phyloP scores from a whole-genome alignment of 2,113 vertebrate species.

The Rhinoptilus africanus region DNA sequence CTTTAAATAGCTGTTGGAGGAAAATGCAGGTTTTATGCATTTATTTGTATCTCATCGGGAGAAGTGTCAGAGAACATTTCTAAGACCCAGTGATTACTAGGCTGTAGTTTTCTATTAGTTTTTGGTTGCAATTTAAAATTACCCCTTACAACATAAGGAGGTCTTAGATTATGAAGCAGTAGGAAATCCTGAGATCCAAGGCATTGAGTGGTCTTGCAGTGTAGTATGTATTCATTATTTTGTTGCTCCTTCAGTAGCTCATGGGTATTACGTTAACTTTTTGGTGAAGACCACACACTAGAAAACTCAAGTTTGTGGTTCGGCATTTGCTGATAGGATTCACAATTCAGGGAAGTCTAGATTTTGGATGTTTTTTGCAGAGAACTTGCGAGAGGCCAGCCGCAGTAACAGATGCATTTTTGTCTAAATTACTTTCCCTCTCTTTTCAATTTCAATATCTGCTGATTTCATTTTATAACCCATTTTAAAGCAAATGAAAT shows the following conservation, averaged over 20 bases:
- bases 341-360: background rate
- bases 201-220: background rate
- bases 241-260: slow-evolving; percentile 15
- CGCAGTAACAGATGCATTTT: slow-evolving; percentile 10
- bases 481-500: slow-evolving; percentile 45
- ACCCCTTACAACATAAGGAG: background rate
- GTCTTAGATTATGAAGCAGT: background rate
- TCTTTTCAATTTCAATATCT: slow-evolving; percentile 42
- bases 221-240: background rate
- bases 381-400: background rate
- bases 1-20: background rate
- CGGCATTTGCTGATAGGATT: slow-evolving; percentile 39
- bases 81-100: background rate
- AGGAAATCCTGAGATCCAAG: slow-evolving; percentile 2
- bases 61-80: background rate
- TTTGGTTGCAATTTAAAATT: slow-evolving; percentile 11
- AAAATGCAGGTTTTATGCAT: background rate
- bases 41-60: background rate
- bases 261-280: background rate
- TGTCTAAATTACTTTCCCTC: slow-evolving; percentile 35
- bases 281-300: background rate
- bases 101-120: slow-evolving; percentile 6
- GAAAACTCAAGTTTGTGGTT: slow-evolving; percentile 14
- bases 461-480: slow-evolving; percentile 30
- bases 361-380: slow-evolving; percentile 10